Evolutionary conservation across 2,113 vertebrate genomes (phyloP).

Genomic region (Microcebus murinus): DNA sequence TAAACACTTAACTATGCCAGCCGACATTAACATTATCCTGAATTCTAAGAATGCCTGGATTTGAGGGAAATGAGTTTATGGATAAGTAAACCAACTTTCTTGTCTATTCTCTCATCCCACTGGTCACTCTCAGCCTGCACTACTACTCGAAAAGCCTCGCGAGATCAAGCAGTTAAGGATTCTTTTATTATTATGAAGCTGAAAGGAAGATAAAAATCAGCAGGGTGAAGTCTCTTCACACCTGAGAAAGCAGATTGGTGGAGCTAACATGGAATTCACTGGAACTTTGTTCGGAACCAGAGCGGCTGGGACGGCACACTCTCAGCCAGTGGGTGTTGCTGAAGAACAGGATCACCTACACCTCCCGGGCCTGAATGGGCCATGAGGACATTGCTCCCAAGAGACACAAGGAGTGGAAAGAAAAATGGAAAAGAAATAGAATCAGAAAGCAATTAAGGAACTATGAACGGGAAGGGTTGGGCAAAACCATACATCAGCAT

Average conservation of each 20-base stretch:
- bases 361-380: neutral
- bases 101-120: rapidly evolving
- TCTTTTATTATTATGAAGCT: neutral
- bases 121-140: neutral
- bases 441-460: constrained; percentile 3
- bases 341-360: neutral
- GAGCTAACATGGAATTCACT: rapidly evolving
- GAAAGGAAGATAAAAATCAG: neutral
- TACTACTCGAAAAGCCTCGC: neutral
- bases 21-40: rapidly evolving
- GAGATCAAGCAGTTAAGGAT: neutral
- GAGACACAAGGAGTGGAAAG: neutral
- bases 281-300: neutral
- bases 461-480: neutral
- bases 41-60: neutral
- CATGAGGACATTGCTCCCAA: neutral
- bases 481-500: neutral
- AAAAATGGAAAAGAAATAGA: neutral
- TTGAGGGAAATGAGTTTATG: neutral
- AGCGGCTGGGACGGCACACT: rapidly evolving
- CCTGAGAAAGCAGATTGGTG: neutral
- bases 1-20: neutral
- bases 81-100: neutral
- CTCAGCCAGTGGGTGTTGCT: neutral
- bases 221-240: neutral